A percentile compares a stretch with the other conserved stretches of the same genome.
Conservation (phyloP, 2,888 invertebrate species). For the Caenorhabditis plicata region DNA sequence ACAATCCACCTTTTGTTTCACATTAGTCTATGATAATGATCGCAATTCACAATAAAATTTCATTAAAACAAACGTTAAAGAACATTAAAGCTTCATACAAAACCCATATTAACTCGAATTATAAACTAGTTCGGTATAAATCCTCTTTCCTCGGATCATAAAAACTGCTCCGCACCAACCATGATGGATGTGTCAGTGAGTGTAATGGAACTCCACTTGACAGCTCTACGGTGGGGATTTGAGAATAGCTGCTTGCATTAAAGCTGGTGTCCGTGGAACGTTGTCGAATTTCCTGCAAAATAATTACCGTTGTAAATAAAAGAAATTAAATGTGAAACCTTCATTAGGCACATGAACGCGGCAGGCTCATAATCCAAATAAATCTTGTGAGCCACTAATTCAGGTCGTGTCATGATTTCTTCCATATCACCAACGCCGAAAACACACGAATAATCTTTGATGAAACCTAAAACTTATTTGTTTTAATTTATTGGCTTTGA, state of each 20-base stretch:
- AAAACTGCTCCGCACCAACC: constrained; percentile 38
- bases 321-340: constrained; percentile 4
- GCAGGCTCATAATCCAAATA: constrained; percentile 28
- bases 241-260: constrained; percentile 35
- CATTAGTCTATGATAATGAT: too few species aligned
- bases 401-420: constrained; percentile 14
- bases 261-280: constrained; percentile 8
- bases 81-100: too few species aligned
- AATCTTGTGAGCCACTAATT: constrained; percentile 32
- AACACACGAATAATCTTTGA: constrained; percentile 8
- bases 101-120: too few species aligned
- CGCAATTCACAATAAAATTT: too few species aligned
- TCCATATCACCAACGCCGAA: constrained; percentile 22
- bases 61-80: too few species aligned
- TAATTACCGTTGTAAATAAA: neutral
- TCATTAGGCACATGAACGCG: constrained; percentile 25
- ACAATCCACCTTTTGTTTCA: too few species aligned
- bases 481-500: too few species aligned
- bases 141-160: constrained; percentile 26
- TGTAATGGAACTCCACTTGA: constrained; percentile 29
- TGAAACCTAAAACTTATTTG: neutral
- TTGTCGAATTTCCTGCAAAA: constrained; percentile 15
- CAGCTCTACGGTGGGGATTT: constrained; percentile 44
- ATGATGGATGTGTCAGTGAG: constrained; percentile 37
- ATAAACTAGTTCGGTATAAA: too few species aligned